Conservation (phyloP, 2,797 vertebrate genomes). For the Hipposideros larvatus region DNA sequence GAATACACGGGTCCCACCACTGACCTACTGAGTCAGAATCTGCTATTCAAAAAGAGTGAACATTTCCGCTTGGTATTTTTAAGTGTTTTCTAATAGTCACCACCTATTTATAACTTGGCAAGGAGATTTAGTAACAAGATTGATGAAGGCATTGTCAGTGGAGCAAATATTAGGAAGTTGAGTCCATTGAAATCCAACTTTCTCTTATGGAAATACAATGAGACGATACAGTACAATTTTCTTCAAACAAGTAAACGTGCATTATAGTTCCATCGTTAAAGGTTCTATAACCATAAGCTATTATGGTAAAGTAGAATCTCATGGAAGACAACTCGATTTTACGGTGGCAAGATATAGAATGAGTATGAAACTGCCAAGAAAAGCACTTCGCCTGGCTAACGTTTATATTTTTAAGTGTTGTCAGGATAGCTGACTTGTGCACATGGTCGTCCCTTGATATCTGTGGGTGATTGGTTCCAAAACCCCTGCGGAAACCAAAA, state of each 20-base stretch:
- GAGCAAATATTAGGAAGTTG: neutral
- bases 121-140: neutral
- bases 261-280: neutral
- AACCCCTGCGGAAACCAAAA: neutral
- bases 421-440: neutral
- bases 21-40: neutral
- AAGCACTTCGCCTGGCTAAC: neutral
- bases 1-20: neutral
- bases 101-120: neutral
- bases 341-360: neutral
- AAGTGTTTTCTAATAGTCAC: neutral
- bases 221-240: neutral
- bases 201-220: neutral
- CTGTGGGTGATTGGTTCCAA: neutral
- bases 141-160: neutral
- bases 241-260: neutral
- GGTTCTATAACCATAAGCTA: neutral
- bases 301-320: neutral
- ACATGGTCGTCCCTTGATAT: neutral
- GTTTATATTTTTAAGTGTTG: neutral
- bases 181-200: neutral
- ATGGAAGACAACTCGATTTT: slow-evolving; percentile 43
- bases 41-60: neutral
- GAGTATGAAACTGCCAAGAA: neutral
- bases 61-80: neutral